phyloP scores from a whole-genome alignment of 2,113 vertebrate genomes.

The Pluvianellus socialis region DNA sequence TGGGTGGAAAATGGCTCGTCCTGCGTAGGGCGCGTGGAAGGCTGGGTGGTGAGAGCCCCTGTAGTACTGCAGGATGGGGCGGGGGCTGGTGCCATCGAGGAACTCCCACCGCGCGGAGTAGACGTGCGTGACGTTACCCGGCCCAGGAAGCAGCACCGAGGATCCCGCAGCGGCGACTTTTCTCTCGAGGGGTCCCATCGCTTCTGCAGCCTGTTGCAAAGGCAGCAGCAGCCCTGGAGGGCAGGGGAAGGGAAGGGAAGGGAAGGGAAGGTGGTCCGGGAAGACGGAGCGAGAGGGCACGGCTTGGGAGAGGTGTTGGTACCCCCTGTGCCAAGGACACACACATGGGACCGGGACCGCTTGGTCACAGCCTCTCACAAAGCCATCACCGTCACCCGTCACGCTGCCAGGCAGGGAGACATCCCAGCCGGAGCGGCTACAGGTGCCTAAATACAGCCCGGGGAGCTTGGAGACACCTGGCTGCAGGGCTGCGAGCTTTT shows the following conservation, averaged over 20 bases:
- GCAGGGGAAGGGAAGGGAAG: not conserved
- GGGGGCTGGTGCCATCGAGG: not conserved
- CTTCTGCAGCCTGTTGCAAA: not conserved
- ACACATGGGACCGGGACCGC: accelerated
- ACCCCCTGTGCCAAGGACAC: not conserved
- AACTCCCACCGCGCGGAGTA: not conserved
- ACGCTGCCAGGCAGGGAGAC: not conserved
- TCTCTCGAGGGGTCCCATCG: accelerated
- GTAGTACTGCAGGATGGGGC: not conserved
- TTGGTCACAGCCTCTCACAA: not conserved
- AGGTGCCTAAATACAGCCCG: not conserved
- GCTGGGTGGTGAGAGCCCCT: accelerated
- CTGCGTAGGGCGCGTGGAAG: accelerated
- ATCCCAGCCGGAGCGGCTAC: not conserved
- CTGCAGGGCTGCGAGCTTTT: not conserved
- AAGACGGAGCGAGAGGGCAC: accelerated
- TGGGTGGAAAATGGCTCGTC: not conserved
- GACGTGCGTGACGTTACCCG: accelerated
- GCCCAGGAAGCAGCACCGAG: not conserved
- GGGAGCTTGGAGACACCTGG: too few relatives aligned
- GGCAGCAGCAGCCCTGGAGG: not conserved
- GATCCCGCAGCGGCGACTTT: not conserved
- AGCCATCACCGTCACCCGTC: accelerated
- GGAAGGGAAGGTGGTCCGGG: not conserved
- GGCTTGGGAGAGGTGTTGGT: not conserved